These are phyloP conservation scores for Pycnomerus fuliginosus DNA, from an alignment of 2,888 invertebrate species.

Conservation along the genomic window DNA sequence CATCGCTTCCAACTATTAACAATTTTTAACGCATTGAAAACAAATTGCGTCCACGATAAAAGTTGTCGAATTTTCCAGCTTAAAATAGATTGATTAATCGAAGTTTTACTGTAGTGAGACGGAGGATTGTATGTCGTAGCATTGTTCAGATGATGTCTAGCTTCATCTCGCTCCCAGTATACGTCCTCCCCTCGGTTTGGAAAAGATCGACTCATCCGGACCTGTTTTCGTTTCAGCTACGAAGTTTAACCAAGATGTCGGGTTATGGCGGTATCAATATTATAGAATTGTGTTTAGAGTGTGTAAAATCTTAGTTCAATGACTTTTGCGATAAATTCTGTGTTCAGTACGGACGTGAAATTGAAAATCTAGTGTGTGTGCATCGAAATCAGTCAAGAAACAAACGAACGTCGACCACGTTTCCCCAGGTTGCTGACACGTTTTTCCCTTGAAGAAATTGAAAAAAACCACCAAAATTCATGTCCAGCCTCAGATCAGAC, in stretches of 20 bases:
- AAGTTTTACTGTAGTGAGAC: slow-evolving; percentile 25
- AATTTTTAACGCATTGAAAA: slow-evolving; percentile 2
- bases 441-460: slow-evolving; percentile 28
- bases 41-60: too few relatives aligned
- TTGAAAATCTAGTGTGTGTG: slow-evolving; percentile 21
- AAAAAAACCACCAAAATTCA: slow-evolving; percentile 16
- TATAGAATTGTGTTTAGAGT: slow-evolving; percentile 46
- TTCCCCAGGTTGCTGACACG: slow-evolving; percentile 33
- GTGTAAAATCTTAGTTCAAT: slow-evolving; percentile 38
- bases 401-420: slow-evolving; percentile 35
- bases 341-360: slow-evolving; percentile 29
- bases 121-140: slow-evolving; percentile 37
- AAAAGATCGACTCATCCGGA: slow-evolving; percentile 53
- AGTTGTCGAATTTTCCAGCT: too few relatives aligned
- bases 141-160: slow-evolving; percentile 26
- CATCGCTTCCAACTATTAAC: background rate
- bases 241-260: slow-evolving; percentile 52
- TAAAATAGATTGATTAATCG: too few relatives aligned
- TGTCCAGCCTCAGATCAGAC: slow-evolving; percentile 10
- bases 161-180: slow-evolving; percentile 34
- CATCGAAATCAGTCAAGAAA: slow-evolving; percentile 22
- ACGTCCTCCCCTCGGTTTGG: slow-evolving; percentile 48
- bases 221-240: slow-evolving; percentile 51
- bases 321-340: slow-evolving; percentile 28
- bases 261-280: slow-evolving; percentile 47